Evolutionary conservation across 2,797 vertebrate species (phyloP).

Genomic region (Melanotaenia parkinsoni): DNA sequence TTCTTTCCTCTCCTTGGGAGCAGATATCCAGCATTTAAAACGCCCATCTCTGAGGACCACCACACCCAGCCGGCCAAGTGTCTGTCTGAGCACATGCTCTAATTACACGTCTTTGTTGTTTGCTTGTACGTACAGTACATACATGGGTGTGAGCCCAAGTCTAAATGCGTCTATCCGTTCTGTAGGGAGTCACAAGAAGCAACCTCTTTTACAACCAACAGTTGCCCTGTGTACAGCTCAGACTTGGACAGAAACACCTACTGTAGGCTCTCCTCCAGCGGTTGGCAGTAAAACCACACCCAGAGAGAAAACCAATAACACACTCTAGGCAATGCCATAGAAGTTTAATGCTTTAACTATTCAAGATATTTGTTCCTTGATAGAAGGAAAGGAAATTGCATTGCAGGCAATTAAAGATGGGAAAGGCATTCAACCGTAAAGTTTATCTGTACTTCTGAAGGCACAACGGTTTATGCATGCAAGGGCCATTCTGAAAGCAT

Average conservation of each 20-base stretch:
- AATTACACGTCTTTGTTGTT: conserved; percentile 66
- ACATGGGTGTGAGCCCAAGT: conserved; percentile 44
- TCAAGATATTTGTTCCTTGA: conserved; percentile 63
- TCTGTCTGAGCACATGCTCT: conserved; percentile 48
- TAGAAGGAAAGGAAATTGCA: conserved; percentile 53
- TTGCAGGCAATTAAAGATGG: conserved; percentile 43
- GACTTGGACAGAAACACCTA: conserved; percentile 70
- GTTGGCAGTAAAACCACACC: conserved; percentile 75
- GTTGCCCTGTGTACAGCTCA: conserved; percentile 62
- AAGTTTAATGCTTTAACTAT: conserved; percentile 44
- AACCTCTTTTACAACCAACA: conserved; percentile 64
- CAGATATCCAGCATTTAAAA: conserved; percentile 57
- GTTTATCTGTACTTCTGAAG: conserved; percentile 41
- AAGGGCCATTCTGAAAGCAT: conserved; percentile 27
- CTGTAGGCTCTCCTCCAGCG: conserved; percentile 63
- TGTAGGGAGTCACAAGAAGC: conserved; percentile 73
- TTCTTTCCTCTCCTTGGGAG: conserved; percentile 46
- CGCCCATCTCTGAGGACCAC: conserved; percentile 75
- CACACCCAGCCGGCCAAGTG: conserved; percentile 61
- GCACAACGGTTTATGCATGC: conserved; percentile 19
- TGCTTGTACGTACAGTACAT: conserved; percentile 33
- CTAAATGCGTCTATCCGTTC: conserved; percentile 47
- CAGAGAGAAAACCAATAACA: conserved; percentile 69
- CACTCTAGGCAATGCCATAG: conserved; percentile 39
- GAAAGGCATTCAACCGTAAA: conserved; percentile 36